phyloP scores from a whole-genome alignment of 2,888 invertebrate genomes.

The Tinea semifulvella region DNA sequence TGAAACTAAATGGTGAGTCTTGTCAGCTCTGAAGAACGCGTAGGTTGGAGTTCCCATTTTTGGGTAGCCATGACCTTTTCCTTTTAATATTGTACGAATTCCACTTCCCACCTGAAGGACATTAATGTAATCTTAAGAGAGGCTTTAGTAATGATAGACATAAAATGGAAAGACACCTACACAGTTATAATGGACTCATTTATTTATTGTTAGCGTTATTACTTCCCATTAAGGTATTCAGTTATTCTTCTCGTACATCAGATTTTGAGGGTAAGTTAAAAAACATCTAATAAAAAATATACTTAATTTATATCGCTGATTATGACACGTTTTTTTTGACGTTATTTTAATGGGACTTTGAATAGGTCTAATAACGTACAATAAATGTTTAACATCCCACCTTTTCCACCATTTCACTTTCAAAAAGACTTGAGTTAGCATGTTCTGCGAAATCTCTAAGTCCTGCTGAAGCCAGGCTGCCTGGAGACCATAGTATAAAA shows the following conservation, averaged over 20 bases:
- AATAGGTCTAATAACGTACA: too few species aligned
- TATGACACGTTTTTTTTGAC: too few species aligned
- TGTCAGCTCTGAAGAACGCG: slow-evolving; percentile 45
- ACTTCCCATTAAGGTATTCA: too few species aligned
- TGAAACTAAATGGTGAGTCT: slow-evolving; percentile 41
- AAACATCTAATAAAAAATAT: too few species aligned
- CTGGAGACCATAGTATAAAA: slow-evolving; percentile 45
- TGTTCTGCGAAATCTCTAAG: slow-evolving; percentile 45
- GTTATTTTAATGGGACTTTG: too few species aligned
- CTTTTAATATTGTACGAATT: slow-evolving; percentile 49
- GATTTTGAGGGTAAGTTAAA: too few species aligned
- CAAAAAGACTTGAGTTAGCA: slow-evolving; percentile 44
- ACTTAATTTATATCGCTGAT: too few species aligned
- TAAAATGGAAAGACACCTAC: neutral
- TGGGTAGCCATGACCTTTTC: slow-evolving; percentile 49
- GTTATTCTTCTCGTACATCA: too few species aligned
- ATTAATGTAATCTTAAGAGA: neutral
- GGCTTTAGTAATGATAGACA: neutral
- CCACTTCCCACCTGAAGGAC: slow-evolving; percentile 41
- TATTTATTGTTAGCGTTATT: too few species aligned
- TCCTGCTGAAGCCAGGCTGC: slow-evolving; percentile 40
- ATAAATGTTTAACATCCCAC: too few species aligned
- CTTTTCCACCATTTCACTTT: slow-evolving; percentile 47
- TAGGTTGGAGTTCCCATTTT: slow-evolving; percentile 47
- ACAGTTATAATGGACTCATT: too few species aligned